These are phyloP conservation scores for Nicator chloris DNA, from an alignment of 2,113 vertebrate species.

Conservation along the genomic window DNA sequence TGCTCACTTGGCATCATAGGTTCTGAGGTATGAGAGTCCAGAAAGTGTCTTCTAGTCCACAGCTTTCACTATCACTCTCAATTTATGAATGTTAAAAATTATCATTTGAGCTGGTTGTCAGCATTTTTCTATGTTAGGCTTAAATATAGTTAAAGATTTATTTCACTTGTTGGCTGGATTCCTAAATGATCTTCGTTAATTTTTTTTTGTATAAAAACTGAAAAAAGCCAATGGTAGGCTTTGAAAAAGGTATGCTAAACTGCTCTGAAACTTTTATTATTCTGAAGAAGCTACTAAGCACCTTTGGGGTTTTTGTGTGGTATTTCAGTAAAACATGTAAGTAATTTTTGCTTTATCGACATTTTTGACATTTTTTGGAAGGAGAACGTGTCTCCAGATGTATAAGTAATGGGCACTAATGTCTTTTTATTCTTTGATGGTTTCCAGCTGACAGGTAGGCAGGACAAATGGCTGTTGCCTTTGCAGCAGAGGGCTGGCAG, in stretches of 20 bases:
- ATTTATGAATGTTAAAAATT: not conserved
- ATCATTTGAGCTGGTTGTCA: not conserved
- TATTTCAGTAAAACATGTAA: not conserved
- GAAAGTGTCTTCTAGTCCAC: rapidly evolving
- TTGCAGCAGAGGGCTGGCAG: not conserved
- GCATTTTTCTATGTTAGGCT: not conserved
- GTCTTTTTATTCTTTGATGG: not conserved
- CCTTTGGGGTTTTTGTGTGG: not conserved
- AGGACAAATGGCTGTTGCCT: not conserved
- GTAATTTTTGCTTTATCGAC: not conserved
- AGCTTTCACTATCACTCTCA: not conserved
- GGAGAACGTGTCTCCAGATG: not conserved
- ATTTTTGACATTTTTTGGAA: not conserved
- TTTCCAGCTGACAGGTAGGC: not conserved
- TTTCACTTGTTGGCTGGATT: not conserved
- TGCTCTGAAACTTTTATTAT: not conserved
- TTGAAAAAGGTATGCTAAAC: not conserved
- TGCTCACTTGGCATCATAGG: not conserved
- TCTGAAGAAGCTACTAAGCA: not conserved
- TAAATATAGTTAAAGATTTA: not conserved
- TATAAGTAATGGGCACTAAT: not conserved
- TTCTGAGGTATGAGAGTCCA: not conserved
- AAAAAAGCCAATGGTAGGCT: not conserved
- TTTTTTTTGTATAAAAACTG: not conserved
- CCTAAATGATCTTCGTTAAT: not conserved